Evolutionary conservation across 2,113 vertebrate genomes (phyloP), one percentile per base, ranked within the genome.

Genomic region (Aegotheles bennettii): DNA sequence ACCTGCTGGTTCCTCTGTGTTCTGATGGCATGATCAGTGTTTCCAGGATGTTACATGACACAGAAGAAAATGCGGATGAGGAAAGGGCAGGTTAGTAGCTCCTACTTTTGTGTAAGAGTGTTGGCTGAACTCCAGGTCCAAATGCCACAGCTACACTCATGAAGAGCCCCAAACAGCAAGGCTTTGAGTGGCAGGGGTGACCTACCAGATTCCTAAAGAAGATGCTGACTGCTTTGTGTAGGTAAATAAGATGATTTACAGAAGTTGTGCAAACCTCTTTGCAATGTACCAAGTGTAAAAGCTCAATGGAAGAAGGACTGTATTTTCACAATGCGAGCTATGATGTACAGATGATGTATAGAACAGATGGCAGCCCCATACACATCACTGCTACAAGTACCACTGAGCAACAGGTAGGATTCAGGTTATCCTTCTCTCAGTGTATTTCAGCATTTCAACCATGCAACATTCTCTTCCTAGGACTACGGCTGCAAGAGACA

Each of bases 211-310:
- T 59, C 63, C 76, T 38, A 10, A 70, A 67, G 77, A 57, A 61
- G 70, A 47, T 8, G 36, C 17, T 35, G 40, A 71, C 47, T 65
- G 29, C n/a, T 61, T 11, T 10, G 13, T 28, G 23, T 8, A 64
- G 16, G 17, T 60, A 51, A 25, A 9, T 8, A 71, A 51, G 48
- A 54, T 20, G n/a, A 68, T 29, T 9, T 48, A 56, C 29, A 40
- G 18, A 63, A 71, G 43, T 10, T 45, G 48, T 42, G 26, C 47
- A 54, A 89, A 59, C 23, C 11, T 20, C 17, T 79, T 67, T 64
- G 14, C 0, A 0, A 73, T 20, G 7, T 35, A 47, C 31, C 24
- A 57, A 24, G 23, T 29, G 16, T 25, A 11, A n/a, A n/a, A 9
- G 36, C 16, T 60, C 71, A 36, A 2, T 11, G 54, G 60, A 21